Base-by-base conservation (phyloP, 2,113 vertebrate genomes). In the Mormyrus lacerda region DNA sequence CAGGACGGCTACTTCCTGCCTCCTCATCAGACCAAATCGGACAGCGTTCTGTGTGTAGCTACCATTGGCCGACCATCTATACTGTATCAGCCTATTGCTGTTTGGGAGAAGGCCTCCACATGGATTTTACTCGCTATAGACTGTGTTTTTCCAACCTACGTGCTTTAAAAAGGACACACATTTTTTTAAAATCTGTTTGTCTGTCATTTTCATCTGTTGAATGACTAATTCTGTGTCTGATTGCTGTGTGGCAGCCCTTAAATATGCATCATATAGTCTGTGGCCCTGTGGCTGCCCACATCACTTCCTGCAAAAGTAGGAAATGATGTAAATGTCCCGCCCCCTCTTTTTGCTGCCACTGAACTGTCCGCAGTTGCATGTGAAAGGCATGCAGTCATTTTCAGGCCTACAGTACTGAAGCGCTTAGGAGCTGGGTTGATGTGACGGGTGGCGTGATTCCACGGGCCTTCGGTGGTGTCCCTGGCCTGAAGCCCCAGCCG, bases 171-270 rank as follows among this genome's bases (percentile, higher is more conserved):
- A 73, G 27, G 51, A 87, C 53, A 87, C 51, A 53, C 24, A 9
- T 87, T 50, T 90, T 87, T 24, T 91, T 84, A 5, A 58, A 88
- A 90, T 90, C 55, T 24, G 50, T 27, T 91, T 94, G 90, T 85
- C 58, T 89, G 90, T 92, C 94, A 93, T 95, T 94, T 95, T 94
- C 93, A 94, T 94, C 61, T 91, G 73, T 88, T 82, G 93, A 89
- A 91, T 51, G 53, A 85, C 19, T 88, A 73, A 50, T 88, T 65
- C 10, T 47, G 76, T 45, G 82, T 85, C 83, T 73, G 47, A 79
- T 85, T 89, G 17, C 24, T 27, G 51, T 89, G 13, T 65, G 50
- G 53, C 79, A 61, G 27, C 79, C 35, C 15, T 31, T 87, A 86
- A 47, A 84, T 13, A 89, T 69, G 69, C 85, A 53, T 87, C 87